These are phyloP conservation scores for Hypomecis atomaria DNA, from an alignment of 2,888 invertebrate species.

Conservation along the genomic window DNA sequence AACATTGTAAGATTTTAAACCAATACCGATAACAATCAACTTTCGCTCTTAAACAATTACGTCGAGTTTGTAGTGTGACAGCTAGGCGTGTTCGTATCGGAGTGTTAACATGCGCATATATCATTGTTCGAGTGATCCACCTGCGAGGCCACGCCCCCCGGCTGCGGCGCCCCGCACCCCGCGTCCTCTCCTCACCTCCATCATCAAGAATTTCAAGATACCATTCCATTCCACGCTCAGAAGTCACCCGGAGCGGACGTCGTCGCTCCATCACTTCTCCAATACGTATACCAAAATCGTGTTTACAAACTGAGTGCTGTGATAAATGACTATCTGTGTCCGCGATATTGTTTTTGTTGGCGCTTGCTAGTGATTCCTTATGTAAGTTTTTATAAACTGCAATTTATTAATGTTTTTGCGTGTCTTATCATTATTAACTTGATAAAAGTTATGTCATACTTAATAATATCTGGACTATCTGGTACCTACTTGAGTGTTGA, in stretches of 20 bases:
- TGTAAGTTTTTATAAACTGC: slow-evolving; percentile 38
- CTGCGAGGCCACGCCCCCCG: slow-evolving; percentile 73
- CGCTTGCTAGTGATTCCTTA: slow-evolving; percentile 43
- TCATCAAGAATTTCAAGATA: slow-evolving; percentile 64
- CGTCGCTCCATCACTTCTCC: slow-evolving; percentile 52
- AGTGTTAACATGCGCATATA: slow-evolving; percentile 82
- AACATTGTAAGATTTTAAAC: slow-evolving; percentile 38
- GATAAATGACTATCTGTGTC: slow-evolving; percentile 63
- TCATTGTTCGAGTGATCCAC: slow-evolving; percentile 78
- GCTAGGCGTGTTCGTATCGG: slow-evolving; percentile 75
- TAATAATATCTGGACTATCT: slow-evolving; percentile 14
- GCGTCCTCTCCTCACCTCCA: slow-evolving; percentile 55
- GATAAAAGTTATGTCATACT: slow-evolving; percentile 33
- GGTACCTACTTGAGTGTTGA: slow-evolving; percentile 2
- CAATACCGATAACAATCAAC: slow-evolving; percentile 52
- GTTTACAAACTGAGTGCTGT: slow-evolving; percentile 68
- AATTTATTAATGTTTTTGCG: slow-evolving; percentile 20
- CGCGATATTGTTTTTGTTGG: slow-evolving; percentile 50
- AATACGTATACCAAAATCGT: slow-evolving; percentile 37
- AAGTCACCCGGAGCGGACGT: slow-evolving; percentile 64
- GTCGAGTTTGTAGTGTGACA: slow-evolving; percentile 66
- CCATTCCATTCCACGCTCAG: slow-evolving; percentile 71
- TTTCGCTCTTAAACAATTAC: slow-evolving; percentile 74
- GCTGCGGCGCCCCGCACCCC: slow-evolving; percentile 45
- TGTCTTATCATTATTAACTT: slow-evolving; percentile 22